Evolutionary conservation across 2,797 vertebrate genomes (phyloP), one percentile per base, ranked within the genome.

Genomic region (Acanthurus leucopareius): DNA sequence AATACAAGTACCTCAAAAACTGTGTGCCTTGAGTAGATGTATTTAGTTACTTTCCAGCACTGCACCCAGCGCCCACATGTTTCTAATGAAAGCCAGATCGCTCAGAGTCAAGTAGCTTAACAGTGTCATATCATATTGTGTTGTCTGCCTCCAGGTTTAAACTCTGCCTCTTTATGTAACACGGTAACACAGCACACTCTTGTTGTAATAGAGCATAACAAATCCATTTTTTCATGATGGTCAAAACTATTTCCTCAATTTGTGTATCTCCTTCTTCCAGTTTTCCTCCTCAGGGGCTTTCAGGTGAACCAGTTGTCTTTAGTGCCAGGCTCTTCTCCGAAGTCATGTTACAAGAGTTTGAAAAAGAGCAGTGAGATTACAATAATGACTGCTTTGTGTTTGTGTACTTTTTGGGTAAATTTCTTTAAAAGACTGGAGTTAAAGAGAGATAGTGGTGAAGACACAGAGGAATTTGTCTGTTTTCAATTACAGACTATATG

Each of bases 181-280:
- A 25, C 58, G 35, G 6, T 40, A 17, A 13, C 47, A 66, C 77
- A 40, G n/a, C 48, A 60, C 13, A 3, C 44, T 73, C 45, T 57
- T 57, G 20, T 52, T 60, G 58, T 60, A 74, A 53, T 32, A 8
- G 19, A 76, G 69, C 61, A 40, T 38, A 54, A 72, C 73, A 60
- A 79, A 89, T 90, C 59, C 63, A 81, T 80, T 73, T 65, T 22
- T 47, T 45, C 61, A 62, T 44, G 53, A 53, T 66, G 47, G 57
- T 69, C 60, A 63, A 47, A 79, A 7, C 51, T 62, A 49, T 86
- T 80, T 79, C 82, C 75, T 85, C 35, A 69, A 66, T 64, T 25
- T 76, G 57, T 69, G 22, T 44, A 17, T 71, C 59, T 60, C 13
- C 53, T 58, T 35, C 48, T 68, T 74, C 47, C 47, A 62, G 66